phyloP scores from a whole-genome alignment of 2,113 vertebrate genomes.

The Ancistrus triradiatus region DNA sequence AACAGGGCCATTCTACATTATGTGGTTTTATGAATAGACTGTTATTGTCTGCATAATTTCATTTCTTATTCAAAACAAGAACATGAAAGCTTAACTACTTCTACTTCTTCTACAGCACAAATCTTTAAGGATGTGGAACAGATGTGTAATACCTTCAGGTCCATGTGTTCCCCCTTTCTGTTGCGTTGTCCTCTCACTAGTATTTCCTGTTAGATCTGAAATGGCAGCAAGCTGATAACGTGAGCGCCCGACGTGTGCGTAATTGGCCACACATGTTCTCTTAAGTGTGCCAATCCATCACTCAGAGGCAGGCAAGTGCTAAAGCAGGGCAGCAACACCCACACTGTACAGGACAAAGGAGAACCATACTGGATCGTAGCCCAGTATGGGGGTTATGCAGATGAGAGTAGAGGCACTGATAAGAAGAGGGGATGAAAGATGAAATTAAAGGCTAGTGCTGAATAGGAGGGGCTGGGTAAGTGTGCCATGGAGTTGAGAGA shows the following conservation, averaged over 20 bases:
- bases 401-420: constrained; percentile 1
- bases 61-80: not conserved
- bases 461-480: not conserved
- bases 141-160: constrained; percentile 19
- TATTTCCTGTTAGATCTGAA: constrained; percentile 41
- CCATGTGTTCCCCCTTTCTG: constrained; percentile 14
- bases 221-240: constrained; percentile 37
- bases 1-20: too few relatives aligned
- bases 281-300: constrained; percentile 42
- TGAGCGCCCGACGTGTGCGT: constrained; percentile 34
- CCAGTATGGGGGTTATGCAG: not conserved
- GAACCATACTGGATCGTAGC: not conserved
- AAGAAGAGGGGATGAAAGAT: constrained; percentile 4
- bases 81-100: not conserved
- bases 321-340: constrained; percentile 17
- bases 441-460: not conserved
- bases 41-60: not conserved
- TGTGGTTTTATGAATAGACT: not conserved
- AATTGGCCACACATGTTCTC: constrained; percentile 59
- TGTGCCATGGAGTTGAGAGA: not conserved
- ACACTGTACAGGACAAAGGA: not conserved
- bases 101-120: not conserved
- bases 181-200: constrained; percentile 13
- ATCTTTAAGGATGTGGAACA: constrained; percentile 5
- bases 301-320: constrained; percentile 32